phyloP scores from a whole-genome alignment of 2,888 invertebrate genomes.

The Onthophagus sagittarius region DNA sequence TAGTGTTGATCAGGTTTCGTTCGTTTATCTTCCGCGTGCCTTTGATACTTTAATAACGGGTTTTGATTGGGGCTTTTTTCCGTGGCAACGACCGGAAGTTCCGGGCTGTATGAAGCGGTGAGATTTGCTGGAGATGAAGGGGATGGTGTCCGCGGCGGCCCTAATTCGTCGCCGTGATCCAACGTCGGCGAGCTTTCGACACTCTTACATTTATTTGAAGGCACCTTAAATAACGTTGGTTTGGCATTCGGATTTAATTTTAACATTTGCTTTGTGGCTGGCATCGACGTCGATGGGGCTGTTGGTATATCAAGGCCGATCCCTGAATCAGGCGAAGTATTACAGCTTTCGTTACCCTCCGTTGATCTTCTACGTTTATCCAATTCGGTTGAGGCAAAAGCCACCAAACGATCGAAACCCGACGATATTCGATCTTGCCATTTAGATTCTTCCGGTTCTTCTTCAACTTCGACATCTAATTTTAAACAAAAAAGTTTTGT shows the following conservation, averaged over 20 bases:
- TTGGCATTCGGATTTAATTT: slow-evolving; percentile 44
- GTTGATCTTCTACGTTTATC: slow-evolving; percentile 81
- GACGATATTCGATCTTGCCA: slow-evolving; percentile 93
- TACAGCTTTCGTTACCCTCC: slow-evolving; percentile 71
- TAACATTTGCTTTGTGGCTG: slow-evolving; percentile 38
- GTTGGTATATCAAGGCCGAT: slow-evolving; percentile 61
- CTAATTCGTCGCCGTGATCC: slow-evolving; percentile 49
- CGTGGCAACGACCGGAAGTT: slow-evolving; percentile 29
- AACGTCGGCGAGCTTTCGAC: slow-evolving; percentile 51
- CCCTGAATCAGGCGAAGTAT: slow-evolving; percentile 84
- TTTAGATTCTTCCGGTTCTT: slow-evolving; percentile 76
- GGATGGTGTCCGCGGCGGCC: slow-evolving; percentile 57
- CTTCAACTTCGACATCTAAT: slow-evolving; percentile 57
- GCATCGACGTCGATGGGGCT: slow-evolving; percentile 52
- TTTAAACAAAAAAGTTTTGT: neutral
- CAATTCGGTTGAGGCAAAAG: slow-evolving; percentile 88
- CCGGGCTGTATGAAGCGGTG: slow-evolving; percentile 40
- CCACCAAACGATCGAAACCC: slow-evolving; percentile 90
- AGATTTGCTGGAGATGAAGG: slow-evolving; percentile 53
- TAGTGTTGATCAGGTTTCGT: slow-evolving; percentile 62
- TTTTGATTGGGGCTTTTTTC: slow-evolving; percentile 47
- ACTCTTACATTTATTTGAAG: slow-evolving; percentile 40
- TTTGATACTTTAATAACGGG: slow-evolving; percentile 58
- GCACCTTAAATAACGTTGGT: slow-evolving; percentile 45
- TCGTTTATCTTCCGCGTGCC: slow-evolving; percentile 50